Percentiles rank a stretch among this genome's conserved stretches.
Conservation (phyloP, 2,888 invertebrate genomes). For the Diadromus collaris region DNA sequence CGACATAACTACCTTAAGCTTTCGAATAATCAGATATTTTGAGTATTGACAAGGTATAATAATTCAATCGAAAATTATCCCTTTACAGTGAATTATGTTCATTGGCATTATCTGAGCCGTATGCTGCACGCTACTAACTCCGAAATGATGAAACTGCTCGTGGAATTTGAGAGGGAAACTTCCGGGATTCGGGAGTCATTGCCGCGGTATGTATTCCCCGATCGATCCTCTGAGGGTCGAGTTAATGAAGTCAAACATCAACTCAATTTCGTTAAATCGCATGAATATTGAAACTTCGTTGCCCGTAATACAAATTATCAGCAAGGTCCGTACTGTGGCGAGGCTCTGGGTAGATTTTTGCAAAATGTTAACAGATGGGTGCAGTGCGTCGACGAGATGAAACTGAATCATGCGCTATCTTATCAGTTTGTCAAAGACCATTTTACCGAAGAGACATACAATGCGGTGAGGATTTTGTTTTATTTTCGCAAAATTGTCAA, state of each 20-base stretch:
- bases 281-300: neutral
- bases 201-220: conserved; percentile 37
- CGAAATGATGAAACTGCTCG: conserved; percentile 54
- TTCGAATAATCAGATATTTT: neutral
- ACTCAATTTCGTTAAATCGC: neutral
- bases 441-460: conserved; percentile 41
- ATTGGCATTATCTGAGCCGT: conserved; percentile 62
- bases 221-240: neutral
- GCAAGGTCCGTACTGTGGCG: too few species aligned
- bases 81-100: conserved; percentile 64
- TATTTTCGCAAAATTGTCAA: neutral
- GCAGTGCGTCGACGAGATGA: conserved; percentile 53
- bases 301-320: too few species aligned
- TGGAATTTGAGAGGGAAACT: conserved; percentile 46
- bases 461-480: conserved; percentile 32
- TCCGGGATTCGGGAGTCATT: conserved; percentile 28
- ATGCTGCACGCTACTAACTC: conserved; percentile 52
- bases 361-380: conserved; percentile 55
- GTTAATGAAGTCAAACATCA: neutral
- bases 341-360: too few species aligned
- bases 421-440: conserved; percentile 62
- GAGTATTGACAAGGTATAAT: neutral
- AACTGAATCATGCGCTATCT: conserved; percentile 59
- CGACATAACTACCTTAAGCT: too few species aligned
- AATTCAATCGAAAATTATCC: neutral